Base-by-base conservation (phyloP, 2,113 vertebrate genomes). In the Nannospalax galili region DNA sequence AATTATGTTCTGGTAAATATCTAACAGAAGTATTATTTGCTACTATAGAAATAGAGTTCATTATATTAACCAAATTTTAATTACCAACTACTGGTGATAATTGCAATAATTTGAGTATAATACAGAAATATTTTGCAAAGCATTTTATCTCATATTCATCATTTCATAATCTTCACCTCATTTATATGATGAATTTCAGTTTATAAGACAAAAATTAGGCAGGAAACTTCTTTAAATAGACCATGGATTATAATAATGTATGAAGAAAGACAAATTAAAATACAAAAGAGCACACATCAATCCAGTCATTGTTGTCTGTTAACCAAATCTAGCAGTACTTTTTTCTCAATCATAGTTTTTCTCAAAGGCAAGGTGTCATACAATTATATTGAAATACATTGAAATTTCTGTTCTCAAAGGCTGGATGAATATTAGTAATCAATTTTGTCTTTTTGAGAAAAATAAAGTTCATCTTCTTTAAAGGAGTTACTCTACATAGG, bases 111-210 rank as follows among this genome's bases (percentile, higher is more conserved):
- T 65, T 12, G 40, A 3, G 52, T 11, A 4, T 30, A 64, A 69
- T 48, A 45, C 28, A 48, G 20, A 42, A 78, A 77, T 64, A 91
- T 32, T 89, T 77, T 70, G 26, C 2, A 67, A 56, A 0, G 7
- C 11, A 91, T 85, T 93, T 20, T 80, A 14, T 84, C 15, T 72
- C 45, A 84, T 32, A 28, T 48, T 82, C 62, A 72, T 30, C 9
- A 65, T 5, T 30, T 70, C 69, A n/a, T 82, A 91, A 35, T 35
- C 91, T 30, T 95, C n/a, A 77, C 40, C 74, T 80, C 12, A 92
- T 65, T 94, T 91, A 7, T 77, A 75, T 74, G 86, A 52, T 75
- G 26, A 87, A 84, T 35, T 88, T 81, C 42, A 52, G 79, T 92
- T 91, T 89, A 26, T 92, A 86, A 12, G 48, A 90, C 37, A 91